phyloP scores from a whole-genome alignment of 2,888 invertebrate genomes.

The Tenthredo mesomela region DNA sequence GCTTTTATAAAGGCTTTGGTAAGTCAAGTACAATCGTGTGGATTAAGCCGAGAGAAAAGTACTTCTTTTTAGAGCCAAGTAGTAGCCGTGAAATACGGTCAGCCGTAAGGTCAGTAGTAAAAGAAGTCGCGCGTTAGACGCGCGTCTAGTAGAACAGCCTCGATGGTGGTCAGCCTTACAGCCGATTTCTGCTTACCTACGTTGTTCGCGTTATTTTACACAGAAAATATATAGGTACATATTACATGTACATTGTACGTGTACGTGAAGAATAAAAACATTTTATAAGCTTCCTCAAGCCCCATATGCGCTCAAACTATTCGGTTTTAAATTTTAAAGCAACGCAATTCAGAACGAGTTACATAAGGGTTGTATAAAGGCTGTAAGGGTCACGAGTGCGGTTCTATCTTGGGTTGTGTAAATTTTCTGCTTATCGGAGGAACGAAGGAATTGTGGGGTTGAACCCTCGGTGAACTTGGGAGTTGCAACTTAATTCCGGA shows the following conservation, averaged over 20 bases:
- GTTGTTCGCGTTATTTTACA: neutral
- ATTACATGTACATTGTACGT: too few species aligned
- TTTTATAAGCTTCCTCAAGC: neutral
- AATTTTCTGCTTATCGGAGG: slow-evolving; percentile 52
- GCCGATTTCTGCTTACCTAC: slow-evolving; percentile 5
- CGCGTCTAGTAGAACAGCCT: slow-evolving; percentile 1
- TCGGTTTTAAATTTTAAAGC: neutral
- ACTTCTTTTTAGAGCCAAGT: neutral
- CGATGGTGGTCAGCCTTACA: slow-evolving; percentile 1
- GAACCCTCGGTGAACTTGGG: slow-evolving; percentile 39
- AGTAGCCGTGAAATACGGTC: slow-evolving; percentile 21
- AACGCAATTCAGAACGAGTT: neutral
- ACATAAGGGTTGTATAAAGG: slow-evolving; percentile 19
- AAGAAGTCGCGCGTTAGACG: neutral
- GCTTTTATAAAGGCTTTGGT: neutral
- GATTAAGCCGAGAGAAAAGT: neutral
- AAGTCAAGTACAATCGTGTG: neutral
- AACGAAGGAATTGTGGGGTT: slow-evolving; percentile 35
- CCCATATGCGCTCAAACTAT: neutral
- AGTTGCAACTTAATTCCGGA: slow-evolving; percentile 44
- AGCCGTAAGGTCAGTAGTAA: slow-evolving; percentile 32
- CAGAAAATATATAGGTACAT: neutral
- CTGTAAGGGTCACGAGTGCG: slow-evolving; percentile 16
- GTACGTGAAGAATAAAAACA: too few species aligned
- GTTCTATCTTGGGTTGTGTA: slow-evolving; percentile 52